phyloP scores from a whole-genome alignment of 2,888 invertebrate species.

The Brachyptera risi region DNA sequence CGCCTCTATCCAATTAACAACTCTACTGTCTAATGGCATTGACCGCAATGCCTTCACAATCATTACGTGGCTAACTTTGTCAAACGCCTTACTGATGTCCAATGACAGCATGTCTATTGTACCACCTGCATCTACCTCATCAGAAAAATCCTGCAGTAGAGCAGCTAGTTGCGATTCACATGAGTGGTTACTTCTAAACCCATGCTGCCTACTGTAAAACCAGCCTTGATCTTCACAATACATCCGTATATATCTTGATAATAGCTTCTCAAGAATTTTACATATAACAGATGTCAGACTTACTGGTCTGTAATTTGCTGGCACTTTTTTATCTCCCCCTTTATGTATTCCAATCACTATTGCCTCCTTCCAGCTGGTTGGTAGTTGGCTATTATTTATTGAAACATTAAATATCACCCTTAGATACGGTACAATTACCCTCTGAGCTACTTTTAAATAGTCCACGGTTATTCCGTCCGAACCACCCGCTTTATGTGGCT shows the following conservation, averaged over 20 bases:
- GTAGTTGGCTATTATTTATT: background rate
- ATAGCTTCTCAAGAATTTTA: background rate
- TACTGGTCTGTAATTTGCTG: slow-evolving; percentile 1
- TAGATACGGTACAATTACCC: background rate
- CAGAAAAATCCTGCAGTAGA: too few relatives aligned
- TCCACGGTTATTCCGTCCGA: background rate
- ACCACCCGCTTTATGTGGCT: background rate
- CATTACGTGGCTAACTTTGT: too few relatives aligned
- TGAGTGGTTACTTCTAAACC: too few relatives aligned
- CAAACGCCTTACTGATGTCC: too few relatives aligned
- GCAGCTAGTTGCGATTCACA: too few relatives aligned
- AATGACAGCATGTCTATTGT: too few relatives aligned
- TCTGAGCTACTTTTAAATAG: background rate
- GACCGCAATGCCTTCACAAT: too few relatives aligned
- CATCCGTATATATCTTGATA: background rate
- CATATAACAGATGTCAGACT: slow-evolving; percentile 2
- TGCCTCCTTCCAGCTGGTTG: background rate
- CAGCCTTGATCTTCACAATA: background rate
- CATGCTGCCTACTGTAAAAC: background rate
- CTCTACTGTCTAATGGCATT: too few relatives aligned
- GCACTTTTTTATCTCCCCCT: background rate
- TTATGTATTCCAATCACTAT: background rate
- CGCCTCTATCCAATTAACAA: too few relatives aligned
- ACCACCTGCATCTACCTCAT: too few relatives aligned
- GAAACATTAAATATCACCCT: background rate